Evolutionary conservation across 2,888 invertebrate genomes (phyloP), one percentile per base, ranked within the genome.

Genomic region (Luffia ferchaultella): DNA sequence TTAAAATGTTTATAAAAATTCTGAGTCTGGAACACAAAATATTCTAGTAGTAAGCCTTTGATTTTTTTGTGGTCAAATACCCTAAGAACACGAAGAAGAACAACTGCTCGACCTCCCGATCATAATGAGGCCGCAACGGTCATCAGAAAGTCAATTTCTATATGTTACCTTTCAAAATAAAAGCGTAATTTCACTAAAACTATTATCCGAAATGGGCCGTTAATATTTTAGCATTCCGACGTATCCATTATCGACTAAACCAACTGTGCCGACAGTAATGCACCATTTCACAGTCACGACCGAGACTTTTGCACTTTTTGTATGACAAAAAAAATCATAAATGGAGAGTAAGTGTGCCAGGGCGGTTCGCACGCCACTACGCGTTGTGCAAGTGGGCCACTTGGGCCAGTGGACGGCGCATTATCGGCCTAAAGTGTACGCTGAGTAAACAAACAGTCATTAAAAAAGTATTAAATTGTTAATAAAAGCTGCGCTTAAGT

Each of bases 211-310:
- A 12, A 30, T 30, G 30, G 30, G 5, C 30, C 30, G 30, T 30
- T 30, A 30, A 30, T 30, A 30, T 30, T 30, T 30, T 30, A 30
- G 30, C 43, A 51, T 47, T 51, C 20, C 46, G 47, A 42, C 68
- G 64, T 65, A 60, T 62, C 67, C 62, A 70, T 70, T 70, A 70
- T 59, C 55, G 30, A 57, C 52, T 61, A 63, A 73, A 70, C 65
- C 67, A 72, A 71, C 67, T 66, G 62, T 67, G 62, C 2, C 52
- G 56, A 55, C 53, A 62, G 70, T 76, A 76, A 76, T 73, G 71
- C 73, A 74, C 72, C 71, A 79, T 75, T 78, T 73, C 76, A 73
- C 70, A 71, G 77, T 78, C 78, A 79, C 80, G 82, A 79, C 68
- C 70, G 73, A 61, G 45, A 67, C 67, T 70, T 72, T 73, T 70